Percentiles rank a stretch among this genome's conserved stretches.
Evolutionary conservation across 2,113 vertebrate species (phyloP).

Genomic region (Myanophis thanlyinensis): DNA sequence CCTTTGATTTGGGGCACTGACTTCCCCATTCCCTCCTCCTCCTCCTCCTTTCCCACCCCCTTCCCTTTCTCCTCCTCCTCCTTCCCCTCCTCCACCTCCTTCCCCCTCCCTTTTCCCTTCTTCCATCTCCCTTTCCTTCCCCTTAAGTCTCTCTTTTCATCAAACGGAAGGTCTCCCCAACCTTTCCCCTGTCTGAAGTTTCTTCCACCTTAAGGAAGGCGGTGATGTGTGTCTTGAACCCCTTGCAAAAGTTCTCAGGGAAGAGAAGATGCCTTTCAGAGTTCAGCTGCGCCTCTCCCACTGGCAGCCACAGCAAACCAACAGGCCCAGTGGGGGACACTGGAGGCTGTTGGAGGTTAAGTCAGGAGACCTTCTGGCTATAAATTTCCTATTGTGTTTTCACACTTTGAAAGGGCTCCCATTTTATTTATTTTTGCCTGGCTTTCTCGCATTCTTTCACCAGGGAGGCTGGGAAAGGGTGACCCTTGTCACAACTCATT

Average conservation of each 20-base stretch:
- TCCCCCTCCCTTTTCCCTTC: not conserved
- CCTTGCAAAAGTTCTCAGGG: not conserved
- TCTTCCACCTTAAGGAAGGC: accelerated
- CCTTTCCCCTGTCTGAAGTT: not conserved
- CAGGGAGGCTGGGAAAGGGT: not conserved
- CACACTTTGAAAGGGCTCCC: not conserved
- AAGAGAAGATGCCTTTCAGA: not conserved
- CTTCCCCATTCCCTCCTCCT: too few species aligned
- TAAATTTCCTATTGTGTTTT: not conserved
- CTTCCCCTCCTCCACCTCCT: too few species aligned
- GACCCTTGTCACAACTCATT: not conserved
- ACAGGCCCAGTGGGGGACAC: not conserved
- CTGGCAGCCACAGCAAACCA: not conserved
- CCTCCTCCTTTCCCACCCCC: too few species aligned
- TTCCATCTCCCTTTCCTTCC: not conserved
- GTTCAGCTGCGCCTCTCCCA: not conserved
- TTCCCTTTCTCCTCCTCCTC: too few species aligned
- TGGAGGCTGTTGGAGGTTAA: not conserved
- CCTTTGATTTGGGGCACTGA: not conserved
- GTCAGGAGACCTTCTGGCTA: not conserved
- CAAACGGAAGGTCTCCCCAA: not conserved
- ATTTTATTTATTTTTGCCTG: not conserved
- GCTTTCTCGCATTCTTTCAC: not conserved
- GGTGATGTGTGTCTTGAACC: not conserved
- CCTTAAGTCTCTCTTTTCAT: not conserved